These are phyloP conservation scores for Cranoglanis bouderius DNA, from an alignment of 2,113 vertebrate species.

Conservation along the genomic window DNA sequence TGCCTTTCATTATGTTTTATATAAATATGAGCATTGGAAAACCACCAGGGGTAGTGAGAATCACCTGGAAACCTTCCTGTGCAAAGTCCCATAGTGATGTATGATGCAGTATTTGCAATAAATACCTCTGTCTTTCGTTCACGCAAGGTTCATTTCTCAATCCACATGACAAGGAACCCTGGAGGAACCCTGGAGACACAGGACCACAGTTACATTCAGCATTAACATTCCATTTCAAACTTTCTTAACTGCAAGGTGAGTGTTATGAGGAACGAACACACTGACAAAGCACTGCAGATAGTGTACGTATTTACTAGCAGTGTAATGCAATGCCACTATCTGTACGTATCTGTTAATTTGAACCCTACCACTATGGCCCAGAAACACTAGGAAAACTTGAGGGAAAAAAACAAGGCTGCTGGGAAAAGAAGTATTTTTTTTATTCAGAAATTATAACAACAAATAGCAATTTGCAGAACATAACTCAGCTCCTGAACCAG, in stretches of 20 bases:
- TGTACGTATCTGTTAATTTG: neutral
- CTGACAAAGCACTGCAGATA: neutral
- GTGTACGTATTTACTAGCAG: neutral
- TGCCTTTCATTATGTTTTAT: neutral
- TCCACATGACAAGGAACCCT: neutral
- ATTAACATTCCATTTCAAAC: neutral
- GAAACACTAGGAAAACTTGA: constrained; percentile 24
- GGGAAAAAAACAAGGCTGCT: constrained; percentile 12
- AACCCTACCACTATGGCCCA: neutral
- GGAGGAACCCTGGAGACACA: neutral
- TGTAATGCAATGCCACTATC: neutral
- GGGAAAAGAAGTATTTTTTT: neutral
- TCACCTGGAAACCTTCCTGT: neutral
- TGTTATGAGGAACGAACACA: neutral
- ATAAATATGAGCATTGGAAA: neutral
- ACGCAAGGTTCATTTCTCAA: neutral
- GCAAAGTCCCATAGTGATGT: neutral
- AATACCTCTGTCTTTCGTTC: neutral
- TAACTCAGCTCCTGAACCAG: neutral
- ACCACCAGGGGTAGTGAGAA: neutral
- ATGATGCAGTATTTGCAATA: neutral
- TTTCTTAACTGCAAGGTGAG: neutral
- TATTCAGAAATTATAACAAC: neutral
- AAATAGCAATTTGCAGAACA: neutral
- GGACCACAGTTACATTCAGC: neutral